phyloP scores from a whole-genome alignment of 64 coral and sea anemone genomes.

The Platygyra sinensis region DNA sequence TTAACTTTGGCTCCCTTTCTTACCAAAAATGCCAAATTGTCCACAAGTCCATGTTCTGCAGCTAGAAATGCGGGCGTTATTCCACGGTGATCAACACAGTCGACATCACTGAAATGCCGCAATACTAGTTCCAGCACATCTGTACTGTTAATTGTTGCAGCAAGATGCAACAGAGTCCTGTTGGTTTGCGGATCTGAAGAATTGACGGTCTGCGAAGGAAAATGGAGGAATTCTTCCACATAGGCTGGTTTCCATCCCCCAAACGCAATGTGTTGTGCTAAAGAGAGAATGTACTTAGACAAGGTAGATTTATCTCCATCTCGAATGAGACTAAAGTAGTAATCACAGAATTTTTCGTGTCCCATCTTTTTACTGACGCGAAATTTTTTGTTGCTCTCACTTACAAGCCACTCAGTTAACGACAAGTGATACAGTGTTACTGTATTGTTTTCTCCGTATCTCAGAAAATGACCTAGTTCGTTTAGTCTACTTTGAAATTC shows the following conservation, averaged over 20 bases:
- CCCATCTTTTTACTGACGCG: conserved; percentile 62
- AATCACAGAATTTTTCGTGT: conserved; percentile 31
- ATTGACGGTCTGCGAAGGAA: conserved; percentile 33
- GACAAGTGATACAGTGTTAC: conserved; percentile 63
- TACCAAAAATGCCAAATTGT: conserved; percentile 19
- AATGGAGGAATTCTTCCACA: conserved; percentile 37
- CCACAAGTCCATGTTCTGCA: conserved; percentile 4
- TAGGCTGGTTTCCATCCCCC: conserved; percentile 5
- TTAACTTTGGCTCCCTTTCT: conserved; percentile 39
- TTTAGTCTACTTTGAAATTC: conserved; percentile 46
- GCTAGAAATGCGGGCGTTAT: no score
- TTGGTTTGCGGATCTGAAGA: conserved; percentile 8
- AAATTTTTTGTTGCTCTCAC: conserved; percentile 18
- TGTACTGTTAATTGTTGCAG: conserved; percentile 30
- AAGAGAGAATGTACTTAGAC: conserved; percentile 4
- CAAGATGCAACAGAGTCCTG: conserved; percentile 42
- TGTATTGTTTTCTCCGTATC: conserved; percentile 27
- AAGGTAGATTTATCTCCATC: background rate
- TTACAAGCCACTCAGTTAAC: conserved; percentile 68
- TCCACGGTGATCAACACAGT: conserved; percentile 27
- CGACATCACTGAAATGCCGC: background rate
- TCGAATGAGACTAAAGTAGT: conserved; percentile 37
- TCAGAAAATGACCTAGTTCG: conserved; percentile 48
- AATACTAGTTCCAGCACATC: conserved; percentile 22
- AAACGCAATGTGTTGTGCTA: conserved; percentile 42